phyloP scores from a whole-genome alignment of 2,888 invertebrate genomes.

The Microctonus aethiopoides region DNA sequence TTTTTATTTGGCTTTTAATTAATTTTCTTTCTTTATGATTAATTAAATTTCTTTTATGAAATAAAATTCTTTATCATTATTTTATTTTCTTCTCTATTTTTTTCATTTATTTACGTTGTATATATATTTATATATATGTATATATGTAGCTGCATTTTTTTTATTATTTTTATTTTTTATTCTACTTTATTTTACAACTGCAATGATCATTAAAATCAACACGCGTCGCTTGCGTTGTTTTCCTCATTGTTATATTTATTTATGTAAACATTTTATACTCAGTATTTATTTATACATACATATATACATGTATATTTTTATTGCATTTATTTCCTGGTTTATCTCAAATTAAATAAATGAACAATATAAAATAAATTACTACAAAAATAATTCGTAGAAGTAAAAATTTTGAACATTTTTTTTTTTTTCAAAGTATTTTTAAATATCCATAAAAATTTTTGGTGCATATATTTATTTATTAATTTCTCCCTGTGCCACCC shows the following conservation, averaged over 20 bases:
- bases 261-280: too few species aligned
- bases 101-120: background rate
- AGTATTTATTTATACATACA: too few species aligned
- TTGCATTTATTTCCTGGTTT: background rate
- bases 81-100: background rate
- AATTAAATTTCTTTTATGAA: conserved; percentile 7
- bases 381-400: too few species aligned
- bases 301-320: too few species aligned
- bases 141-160: background rate
- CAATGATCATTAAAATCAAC: background rate
- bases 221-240: background rate
- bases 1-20: background rate
- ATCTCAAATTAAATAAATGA: background rate
- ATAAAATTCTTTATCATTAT: background rate
- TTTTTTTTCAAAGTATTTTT: too few species aligned
- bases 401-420: too few species aligned
- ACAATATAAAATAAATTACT: too few species aligned
- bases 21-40: conserved; percentile 11
- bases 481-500: too few species aligned
- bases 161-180: background rate
- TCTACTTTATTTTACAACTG: background rate
- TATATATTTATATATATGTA: background rate
- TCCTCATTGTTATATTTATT: too few species aligned
- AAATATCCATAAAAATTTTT: too few species aligned
- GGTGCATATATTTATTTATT: too few species aligned